Conservation (phyloP, 2,797 vertebrate species). For the Sphenodon punctatus region DNA sequence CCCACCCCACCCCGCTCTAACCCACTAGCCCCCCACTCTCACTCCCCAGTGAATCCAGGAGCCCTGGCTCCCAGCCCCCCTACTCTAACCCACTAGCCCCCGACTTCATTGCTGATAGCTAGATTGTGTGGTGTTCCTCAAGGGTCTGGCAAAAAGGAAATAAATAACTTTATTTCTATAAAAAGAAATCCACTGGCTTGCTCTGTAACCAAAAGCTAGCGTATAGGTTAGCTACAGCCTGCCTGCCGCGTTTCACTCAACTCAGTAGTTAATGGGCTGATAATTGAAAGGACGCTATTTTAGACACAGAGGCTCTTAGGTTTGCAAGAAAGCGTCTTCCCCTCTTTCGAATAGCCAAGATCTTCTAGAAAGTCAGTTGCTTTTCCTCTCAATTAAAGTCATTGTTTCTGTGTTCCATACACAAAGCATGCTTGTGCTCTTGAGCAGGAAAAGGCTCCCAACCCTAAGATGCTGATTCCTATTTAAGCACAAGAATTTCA, state of each 20-base stretch:
- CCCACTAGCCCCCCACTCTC: too few relatives aligned
- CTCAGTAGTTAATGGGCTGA: neutral
- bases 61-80: too few relatives aligned
- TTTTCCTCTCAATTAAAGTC: neutral
- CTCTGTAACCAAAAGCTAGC: constrained; percentile 3
- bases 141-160: neutral
- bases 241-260: neutral
- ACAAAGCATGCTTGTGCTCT: neutral
- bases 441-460: neutral
- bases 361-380: neutral
- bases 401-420: neutral
- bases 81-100: too few relatives aligned
- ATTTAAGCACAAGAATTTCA: neutral
- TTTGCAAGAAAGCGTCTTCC: neutral
- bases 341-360: neutral
- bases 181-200: neutral
- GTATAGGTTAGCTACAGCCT: neutral
- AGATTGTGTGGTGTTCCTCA: neutral
- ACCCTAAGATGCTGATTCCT: neutral
- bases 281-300: neutral
- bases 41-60: too few relatives aligned
- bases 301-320: neutral
- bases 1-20: too few relatives aligned
- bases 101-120: too few relatives aligned
- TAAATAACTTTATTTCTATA: neutral